Evolutionary conservation across 2,113 vertebrate genomes (phyloP), one percentile per base, ranked within the genome.

Genomic region (Isichthys henryi): DNA sequence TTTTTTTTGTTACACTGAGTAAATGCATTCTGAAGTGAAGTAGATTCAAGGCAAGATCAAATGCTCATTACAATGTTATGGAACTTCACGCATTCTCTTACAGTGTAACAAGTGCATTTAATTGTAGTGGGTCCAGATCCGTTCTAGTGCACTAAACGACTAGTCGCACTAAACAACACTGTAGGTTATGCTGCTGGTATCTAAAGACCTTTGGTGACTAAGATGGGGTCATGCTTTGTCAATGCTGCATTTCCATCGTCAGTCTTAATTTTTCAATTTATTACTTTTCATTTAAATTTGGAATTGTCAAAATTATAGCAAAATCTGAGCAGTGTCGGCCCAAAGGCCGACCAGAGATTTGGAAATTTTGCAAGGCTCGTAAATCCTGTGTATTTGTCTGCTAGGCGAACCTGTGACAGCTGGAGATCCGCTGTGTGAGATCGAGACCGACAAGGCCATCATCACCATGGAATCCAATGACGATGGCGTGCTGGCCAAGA

Each of bases 371-470:
- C 19, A 6, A 45, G 35, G 9, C 77, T 43, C 3, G 39, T 8
- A 35, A 86, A 31, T 35, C 39, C 10, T 88, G 8, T n/a, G 27
- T 48, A n/a, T 21, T 8, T 5, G 93, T 96, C 93, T 96, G 94
- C 15, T 94, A 99, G 98, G 98, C 93, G 98, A 99, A 87, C 88
- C 92, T 0, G 98, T 99, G 91, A 97, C 93, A 89, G 94, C 92
- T 85, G 98, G 98, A 21, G 98, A 99, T 91, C 96, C 97, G 0
- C 92, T 99, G 58, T 99, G 98, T 94, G 98, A 99, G 92, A 99
- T 99, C 35, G 98, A 99, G 96, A 99, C 98, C 0, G 98, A 99
- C 95, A 99, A 99, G 93, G 98, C 98, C 0, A 97, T 99, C 92
- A 93, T 99, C 91, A 97, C 96, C 91, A 93, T 99, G 97, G 98